Evolutionary conservation across 2,888 invertebrate species (phyloP).

Genomic region (Dromius quadrimaculatus): DNA sequence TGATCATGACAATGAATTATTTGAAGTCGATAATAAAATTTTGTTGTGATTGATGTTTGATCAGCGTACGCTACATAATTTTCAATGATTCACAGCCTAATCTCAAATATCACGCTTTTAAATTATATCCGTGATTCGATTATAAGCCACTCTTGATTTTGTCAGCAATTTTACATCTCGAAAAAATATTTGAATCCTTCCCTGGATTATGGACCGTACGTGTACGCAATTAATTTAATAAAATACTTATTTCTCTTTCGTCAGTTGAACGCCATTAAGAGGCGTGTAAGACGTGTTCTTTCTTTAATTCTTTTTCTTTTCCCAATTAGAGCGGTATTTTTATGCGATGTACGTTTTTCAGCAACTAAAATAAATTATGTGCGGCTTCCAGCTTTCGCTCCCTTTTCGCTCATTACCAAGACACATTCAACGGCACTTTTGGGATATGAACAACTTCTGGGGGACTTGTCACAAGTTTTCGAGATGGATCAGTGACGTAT

Average conservation of each 20-base stretch:
- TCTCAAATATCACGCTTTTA: too few species aligned
- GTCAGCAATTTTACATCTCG: too few species aligned
- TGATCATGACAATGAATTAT: too few species aligned
- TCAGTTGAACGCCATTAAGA: slow-evolving; percentile 34
- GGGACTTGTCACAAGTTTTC: slow-evolving; percentile 21
- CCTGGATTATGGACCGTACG: slow-evolving; percentile 25
- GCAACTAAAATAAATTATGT: slow-evolving; percentile 39
- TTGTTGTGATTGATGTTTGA: too few species aligned
- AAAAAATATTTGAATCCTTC: too few species aligned
- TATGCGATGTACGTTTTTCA: slow-evolving; percentile 34
- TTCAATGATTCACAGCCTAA: too few species aligned
- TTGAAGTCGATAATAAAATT: too few species aligned
- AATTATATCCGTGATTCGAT: too few species aligned
- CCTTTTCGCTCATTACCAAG: slow-evolving; percentile 41
- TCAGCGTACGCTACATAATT: too few species aligned
- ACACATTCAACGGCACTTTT: slow-evolving; percentile 35
- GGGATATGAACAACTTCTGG: slow-evolving; percentile 30
- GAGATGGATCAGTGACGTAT: slow-evolving; percentile 5
- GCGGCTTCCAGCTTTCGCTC: slow-evolving; percentile 35
- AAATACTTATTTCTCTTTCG: slow-evolving; percentile 50
- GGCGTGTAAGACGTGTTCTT: slow-evolving; percentile 16
- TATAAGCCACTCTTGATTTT: too few species aligned
- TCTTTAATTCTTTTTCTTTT: slow-evolving; percentile 38
- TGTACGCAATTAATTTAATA: slow-evolving; percentile 48
- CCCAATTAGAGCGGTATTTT: slow-evolving; percentile 49